Conservation (phyloP, 2,113 vertebrate genomes). For the Chaetops frenatus region DNA sequence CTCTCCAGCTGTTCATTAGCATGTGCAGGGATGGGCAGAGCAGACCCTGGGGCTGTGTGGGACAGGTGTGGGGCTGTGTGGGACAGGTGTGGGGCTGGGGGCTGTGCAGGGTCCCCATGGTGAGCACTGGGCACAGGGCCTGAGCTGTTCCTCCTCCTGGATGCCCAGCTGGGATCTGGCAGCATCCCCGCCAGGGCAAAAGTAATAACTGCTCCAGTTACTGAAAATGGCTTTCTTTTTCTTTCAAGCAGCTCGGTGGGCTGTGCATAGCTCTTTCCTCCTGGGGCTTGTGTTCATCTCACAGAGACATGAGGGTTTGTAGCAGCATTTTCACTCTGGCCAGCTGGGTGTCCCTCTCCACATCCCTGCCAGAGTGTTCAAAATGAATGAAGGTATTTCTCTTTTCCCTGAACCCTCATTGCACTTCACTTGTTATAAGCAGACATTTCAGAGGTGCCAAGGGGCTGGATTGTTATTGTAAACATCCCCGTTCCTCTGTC, state of each 20-base stretch:
- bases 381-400: neutral
- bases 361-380: neutral
- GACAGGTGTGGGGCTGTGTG: neutral
- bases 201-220: neutral
- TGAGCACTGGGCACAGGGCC: neutral
- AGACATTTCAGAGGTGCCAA: neutral
- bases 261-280: neutral
- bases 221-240: neutral
- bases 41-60: neutral
- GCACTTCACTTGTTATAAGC: neutral
- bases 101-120: neutral
- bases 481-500: neutral
- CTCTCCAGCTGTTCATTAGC: neutral
- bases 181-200: neutral
- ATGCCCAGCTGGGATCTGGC: neutral
- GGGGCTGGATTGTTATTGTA: neutral
- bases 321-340: neutral
- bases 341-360: neutral
- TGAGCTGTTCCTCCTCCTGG: neutral
- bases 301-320: neutral
- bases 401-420: neutral
- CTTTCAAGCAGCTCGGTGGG: neutral
- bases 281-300: neutral
- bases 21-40: neutral
- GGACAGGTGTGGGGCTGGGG: neutral